Evolutionary conservation across 2,113 vertebrate genomes (phyloP).

Genomic region (Cairina moschata): DNA sequence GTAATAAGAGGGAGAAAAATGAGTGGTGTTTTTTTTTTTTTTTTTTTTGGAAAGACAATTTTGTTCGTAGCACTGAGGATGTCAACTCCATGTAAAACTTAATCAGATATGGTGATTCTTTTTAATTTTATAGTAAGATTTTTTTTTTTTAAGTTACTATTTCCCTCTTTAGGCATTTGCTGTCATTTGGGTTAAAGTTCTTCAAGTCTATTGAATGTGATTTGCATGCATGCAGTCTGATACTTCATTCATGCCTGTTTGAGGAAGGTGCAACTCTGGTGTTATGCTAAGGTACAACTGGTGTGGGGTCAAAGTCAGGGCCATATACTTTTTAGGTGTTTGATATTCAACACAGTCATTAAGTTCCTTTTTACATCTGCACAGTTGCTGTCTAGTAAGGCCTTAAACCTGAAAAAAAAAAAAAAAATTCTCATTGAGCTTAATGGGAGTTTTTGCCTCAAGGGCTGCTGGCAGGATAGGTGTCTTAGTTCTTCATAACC

Average conservation of each 20-base stretch:
- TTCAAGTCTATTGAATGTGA: conserved; percentile 65
- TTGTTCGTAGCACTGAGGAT: not conserved
- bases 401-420: conserved; percentile 59
- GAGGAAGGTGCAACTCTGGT: conserved; percentile 55
- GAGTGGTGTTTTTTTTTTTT: not conserved
- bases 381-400: conserved; percentile 52
- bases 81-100: not conserved
- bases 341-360: conserved; percentile 35
- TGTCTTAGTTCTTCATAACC: not conserved
- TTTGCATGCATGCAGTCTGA: conserved; percentile 46
- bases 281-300: conserved; percentile 45
- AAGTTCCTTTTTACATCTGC: conserved; percentile 42
- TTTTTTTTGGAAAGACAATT: not conserved
- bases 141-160: not conserved
- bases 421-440: conserved; percentile 48
- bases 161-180: conserved; percentile 48
- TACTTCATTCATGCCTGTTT: conserved; percentile 49
- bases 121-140: not conserved
- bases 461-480: not conserved
- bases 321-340: conserved; percentile 53
- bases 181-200: conserved; percentile 38
- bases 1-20: not conserved
- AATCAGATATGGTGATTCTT: not conserved
- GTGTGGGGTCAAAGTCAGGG: conserved; percentile 61
- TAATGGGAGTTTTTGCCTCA: conserved; percentile 65